phyloP scores from a whole-genome alignment of 2,888 invertebrate genomes.

The Drosophila pseudotalamancana region DNA sequence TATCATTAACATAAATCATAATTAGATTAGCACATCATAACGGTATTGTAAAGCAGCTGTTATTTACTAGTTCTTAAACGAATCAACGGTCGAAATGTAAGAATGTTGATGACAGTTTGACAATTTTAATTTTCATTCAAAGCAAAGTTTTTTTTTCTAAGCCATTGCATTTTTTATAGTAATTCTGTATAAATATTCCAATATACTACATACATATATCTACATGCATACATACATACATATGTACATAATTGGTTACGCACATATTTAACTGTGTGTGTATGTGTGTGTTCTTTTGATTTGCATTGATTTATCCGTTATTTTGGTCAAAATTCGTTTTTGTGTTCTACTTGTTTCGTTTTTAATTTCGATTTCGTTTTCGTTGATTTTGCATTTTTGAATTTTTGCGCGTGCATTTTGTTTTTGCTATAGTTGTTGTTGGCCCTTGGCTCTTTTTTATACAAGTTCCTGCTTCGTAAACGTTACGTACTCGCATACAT shows the following conservation, averaged over 20 bases:
- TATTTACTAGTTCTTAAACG: no score
- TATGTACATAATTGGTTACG: no score
- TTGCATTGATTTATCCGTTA: conserved; percentile 3
- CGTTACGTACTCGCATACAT: background rate
- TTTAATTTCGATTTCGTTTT: conserved; percentile 16
- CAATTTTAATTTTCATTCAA: no score
- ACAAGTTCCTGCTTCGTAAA: background rate
- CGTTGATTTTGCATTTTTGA: conserved; percentile 19
- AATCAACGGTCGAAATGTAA: no score
- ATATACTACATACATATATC: background rate
- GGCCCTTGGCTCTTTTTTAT: conserved; percentile 6
- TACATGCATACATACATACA: background rate
- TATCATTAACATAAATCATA: no score
- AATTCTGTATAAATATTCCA: background rate
- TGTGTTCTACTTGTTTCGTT: conserved; percentile 10
- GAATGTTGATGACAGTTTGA: no score
- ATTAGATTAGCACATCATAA: no score
- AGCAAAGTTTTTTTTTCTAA: no score
- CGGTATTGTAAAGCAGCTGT: no score
- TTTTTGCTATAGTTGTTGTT: conserved; percentile 14
- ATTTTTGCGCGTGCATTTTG: conserved; percentile 42
- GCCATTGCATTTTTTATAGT: no score
- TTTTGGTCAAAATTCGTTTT: conserved; percentile 25
- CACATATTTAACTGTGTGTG: background rate
- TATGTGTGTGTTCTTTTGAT: background rate